Conservation (phyloP, 2,113 vertebrate genomes). For the Ia io region DNA sequence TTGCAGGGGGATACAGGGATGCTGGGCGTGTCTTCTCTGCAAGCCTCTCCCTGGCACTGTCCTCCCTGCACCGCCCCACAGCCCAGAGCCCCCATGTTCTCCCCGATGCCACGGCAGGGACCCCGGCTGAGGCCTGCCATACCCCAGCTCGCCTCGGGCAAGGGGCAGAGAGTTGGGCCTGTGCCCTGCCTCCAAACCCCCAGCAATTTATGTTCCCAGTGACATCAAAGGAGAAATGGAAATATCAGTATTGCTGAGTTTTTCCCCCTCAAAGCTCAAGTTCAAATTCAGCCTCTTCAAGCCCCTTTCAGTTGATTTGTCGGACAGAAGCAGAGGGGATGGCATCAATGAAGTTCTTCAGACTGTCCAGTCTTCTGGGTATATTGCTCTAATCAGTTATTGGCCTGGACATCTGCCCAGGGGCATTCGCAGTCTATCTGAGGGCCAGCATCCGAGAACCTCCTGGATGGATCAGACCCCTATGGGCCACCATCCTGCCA, state of each 20-base stretch:
- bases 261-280: neutral
- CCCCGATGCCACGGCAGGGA: accelerated
- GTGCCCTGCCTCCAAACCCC: neutral
- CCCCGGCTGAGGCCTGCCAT: neutral
- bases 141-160: neutral
- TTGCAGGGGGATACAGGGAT: neutral
- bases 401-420: neutral
- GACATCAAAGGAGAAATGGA: neutral
- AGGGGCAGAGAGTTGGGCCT: neutral
- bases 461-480: neutral
- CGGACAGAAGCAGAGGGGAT: neutral
- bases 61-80: neutral
- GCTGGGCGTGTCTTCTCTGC: neutral
- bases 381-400: neutral
- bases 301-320: neutral
- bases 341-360: neutral
- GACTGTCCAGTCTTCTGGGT: neutral
- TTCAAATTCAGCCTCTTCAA: neutral
- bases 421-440: neutral
- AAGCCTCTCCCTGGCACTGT: neutral
- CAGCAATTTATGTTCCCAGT: neutral
- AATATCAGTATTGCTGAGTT: neutral
- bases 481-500: neutral
- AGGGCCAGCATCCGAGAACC: neutral
- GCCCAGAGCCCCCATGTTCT: neutral